Percentiles rank a stretch among this genome's conserved stretches.
Evolutionary conservation across 2,888 invertebrate species (phyloP).

Genomic region (Enchytraeus crypticus): DNA sequence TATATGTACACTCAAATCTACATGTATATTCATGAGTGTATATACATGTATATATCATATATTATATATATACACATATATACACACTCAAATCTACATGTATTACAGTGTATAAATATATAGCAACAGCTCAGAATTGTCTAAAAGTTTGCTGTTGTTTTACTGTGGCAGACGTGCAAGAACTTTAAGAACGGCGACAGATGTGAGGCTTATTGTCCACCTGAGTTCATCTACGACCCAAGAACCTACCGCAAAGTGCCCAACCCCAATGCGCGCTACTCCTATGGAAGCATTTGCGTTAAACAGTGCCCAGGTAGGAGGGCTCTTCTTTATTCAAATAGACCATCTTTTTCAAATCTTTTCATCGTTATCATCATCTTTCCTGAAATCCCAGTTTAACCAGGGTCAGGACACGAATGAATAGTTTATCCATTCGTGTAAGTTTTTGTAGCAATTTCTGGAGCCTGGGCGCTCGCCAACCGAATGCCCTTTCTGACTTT

Average conservation of each 20-base stretch:
- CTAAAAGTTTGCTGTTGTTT: background rate
- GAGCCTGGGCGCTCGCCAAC: too few species aligned
- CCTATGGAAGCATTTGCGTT: slow-evolving; percentile 16
- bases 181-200: slow-evolving; percentile 94
- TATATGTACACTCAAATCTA: too few species aligned
- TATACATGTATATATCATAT: too few species aligned
- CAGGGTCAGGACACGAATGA: too few species aligned
- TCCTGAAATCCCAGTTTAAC: too few species aligned
- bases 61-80: too few species aligned
- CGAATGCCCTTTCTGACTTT: too few species aligned
- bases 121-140: background rate
- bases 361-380: background rate
- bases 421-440: too few species aligned
- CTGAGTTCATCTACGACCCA: slow-evolving; percentile 62
- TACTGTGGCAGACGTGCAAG: slow-evolving; percentile 64
- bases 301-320: slow-evolving; percentile 15
- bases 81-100: background rate
- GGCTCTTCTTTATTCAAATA: too few species aligned
- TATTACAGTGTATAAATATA: background rate
- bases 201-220: slow-evolving; percentile 91
- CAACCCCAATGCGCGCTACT: slow-evolving; percentile 7
- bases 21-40: slow-evolving; percentile 24
- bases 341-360: background rate
- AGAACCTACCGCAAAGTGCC: background rate
- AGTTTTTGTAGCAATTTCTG: too few species aligned